Conservation (phyloP, 2,888 invertebrate genomes). For the Coelopa pilipes region DNA sequence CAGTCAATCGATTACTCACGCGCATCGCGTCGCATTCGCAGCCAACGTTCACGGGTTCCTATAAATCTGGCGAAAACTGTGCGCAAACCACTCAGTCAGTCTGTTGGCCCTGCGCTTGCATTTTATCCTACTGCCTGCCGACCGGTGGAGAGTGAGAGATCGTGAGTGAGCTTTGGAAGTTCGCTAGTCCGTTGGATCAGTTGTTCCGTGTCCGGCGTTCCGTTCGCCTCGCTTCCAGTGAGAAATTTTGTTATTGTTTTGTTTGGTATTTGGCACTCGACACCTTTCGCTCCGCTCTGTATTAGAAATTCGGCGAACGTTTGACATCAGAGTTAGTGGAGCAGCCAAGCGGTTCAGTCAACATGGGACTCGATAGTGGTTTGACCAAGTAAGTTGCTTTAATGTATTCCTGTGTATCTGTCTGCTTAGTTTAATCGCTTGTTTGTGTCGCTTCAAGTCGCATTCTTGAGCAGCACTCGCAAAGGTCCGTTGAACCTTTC, state of each 20-base stretch:
- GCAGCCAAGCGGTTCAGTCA: conserved; percentile 41
- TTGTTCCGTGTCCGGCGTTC: conserved; percentile 11
- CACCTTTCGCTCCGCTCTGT: background rate
- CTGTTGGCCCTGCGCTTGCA: background rate
- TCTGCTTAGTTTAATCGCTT: too few species aligned
- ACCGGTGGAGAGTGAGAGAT: background rate
- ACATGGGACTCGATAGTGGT: conserved; percentile 49
- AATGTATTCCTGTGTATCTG: too few species aligned
- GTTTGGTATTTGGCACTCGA: background rate
- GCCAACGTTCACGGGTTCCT: too few species aligned
- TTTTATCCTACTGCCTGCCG: background rate
- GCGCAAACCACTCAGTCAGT: background rate
- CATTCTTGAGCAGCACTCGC: too few species aligned
- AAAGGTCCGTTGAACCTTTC: too few species aligned
- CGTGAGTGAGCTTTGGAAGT: background rate
- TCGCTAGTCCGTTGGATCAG: background rate
- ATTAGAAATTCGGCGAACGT: background rate
- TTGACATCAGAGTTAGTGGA: conserved; percentile 46
- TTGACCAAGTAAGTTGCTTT: conserved; percentile 44
- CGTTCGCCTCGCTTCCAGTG: conserved; percentile 5
- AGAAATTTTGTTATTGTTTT: conserved; percentile 1
- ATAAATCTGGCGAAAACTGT: too few species aligned
- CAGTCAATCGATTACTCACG: too few species aligned
- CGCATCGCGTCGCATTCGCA: too few species aligned
- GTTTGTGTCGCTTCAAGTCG: too few species aligned